Base-by-base conservation (phyloP, 2,888 invertebrate genomes). In the Choristoneura rosaceana region DNA sequence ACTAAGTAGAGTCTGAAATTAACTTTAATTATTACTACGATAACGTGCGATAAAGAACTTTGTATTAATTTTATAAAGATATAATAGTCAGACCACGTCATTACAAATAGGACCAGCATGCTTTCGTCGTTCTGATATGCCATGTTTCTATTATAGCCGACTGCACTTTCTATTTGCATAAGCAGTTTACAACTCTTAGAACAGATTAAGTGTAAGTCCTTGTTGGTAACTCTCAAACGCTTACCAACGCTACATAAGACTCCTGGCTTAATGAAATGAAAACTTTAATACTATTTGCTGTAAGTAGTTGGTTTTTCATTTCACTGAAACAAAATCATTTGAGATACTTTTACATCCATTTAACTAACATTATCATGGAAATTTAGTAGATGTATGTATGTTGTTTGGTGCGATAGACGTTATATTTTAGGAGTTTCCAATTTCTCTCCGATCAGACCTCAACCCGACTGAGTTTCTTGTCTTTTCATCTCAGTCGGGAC, bases 121-220 rank as follows among this genome's bases (percentile, higher is more conserved):
- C 25, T 10, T 25, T 55, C 25, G 25, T 55, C 12, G 50, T 55
- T 55, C 25, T n/a, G n/a, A 47, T 47, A 47, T n/a, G 47, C 47
- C 41, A 61, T 38, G 15, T 38, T 15, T 15, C 45, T 61, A 43
- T 43, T 17, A 63, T 10, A 47, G 25, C 47, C 25, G n/a, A 25
- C 63, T 61, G 33, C 45, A 14, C 33, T 55, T 62, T 67, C 55
- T 50, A 71, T 71, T 67, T 68, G 52, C 63, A 47, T 62, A 68
- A 71, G 68, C 52, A 52, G 66, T 55, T 65, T 43, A 50, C 15
- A 43, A 25, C 25, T 79, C 77, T 76, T 76, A 77, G 77, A 79
- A 81, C 75, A 78, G 77, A 78, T 79, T 80, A 81, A 80, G 38
- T 68, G 59, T 65, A 47, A 64, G 60, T 50, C 63, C 52, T 60